These are phyloP conservation scores for Lateolabrax maculatus DNA, from an alignment of 2,797 vertebrate genomes.

Conservation along the genomic window DNA sequence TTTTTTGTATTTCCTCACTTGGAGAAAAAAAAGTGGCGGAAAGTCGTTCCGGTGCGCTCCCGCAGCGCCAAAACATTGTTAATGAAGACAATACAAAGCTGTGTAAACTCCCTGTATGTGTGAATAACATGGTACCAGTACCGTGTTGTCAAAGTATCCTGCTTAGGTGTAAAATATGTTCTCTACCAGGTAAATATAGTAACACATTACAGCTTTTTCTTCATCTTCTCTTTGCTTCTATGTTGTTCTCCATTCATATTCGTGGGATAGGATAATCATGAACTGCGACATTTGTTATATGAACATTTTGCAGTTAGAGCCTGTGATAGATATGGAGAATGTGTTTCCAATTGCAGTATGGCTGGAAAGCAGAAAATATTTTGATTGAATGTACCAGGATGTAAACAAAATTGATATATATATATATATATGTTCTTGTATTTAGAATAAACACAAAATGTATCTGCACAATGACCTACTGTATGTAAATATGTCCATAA, in stretches of 20 bases:
- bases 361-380: neutral
- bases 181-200: conserved; percentile 7
- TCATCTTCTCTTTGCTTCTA: neutral
- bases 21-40: too few species aligned
- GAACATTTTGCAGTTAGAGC: neutral
- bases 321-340: conserved; percentile 11
- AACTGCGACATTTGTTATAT: conserved; percentile 8
- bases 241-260: neutral
- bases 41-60: too few species aligned
- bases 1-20: too few species aligned
- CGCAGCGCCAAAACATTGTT: too few species aligned
- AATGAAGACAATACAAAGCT: too few species aligned
- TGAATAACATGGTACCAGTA: neutral
- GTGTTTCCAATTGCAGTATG: too few species aligned
- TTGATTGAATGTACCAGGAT: too few species aligned
- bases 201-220: neutral
- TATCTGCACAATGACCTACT: neutral
- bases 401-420: neutral
- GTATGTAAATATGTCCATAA: neutral
- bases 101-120: neutral
- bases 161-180: conserved; percentile 25
- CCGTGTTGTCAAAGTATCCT: conserved; percentile 10
- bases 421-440: neutral
- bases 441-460: neutral
- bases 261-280: too few species aligned